Evolutionary conservation across 2,113 vertebrate species (phyloP), one percentile per base, ranked within the genome.

Genomic region (Puntigrus tetrazona): DNA sequence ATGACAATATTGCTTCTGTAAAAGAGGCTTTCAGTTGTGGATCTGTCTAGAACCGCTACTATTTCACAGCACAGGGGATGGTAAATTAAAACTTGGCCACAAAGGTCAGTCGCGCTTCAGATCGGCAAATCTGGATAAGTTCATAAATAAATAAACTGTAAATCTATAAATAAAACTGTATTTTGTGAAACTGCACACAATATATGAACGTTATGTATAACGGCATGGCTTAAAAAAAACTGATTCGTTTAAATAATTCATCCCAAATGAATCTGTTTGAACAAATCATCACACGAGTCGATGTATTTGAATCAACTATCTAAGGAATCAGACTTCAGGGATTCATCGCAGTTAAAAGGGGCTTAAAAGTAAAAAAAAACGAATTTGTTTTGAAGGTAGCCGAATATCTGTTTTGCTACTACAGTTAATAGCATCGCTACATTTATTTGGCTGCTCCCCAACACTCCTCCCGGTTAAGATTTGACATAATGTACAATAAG

Each of bases 1-100:
- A 72, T 82, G 20, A 78, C 78, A 85, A 78, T 77, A 76, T 84
- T 45, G 76, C 75, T 38, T 52, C 59, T 9, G 57, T 65, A 52
- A 63, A 43, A 57, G 29, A 41, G 0, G 7, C 72, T 31, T 63
- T 69, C 31, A 38, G 16, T 52, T 7, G 38, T 36, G 59, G 63
- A 14, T 73, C 43, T 50, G 14, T 59, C 63, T 77, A 41, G 50
- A 76, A 69, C 25, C 25, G 47, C 11, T 70, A 43, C 73, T n/a
- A 78, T 41, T 72, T 72, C 34, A 70, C 34, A 38, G 20, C 31
- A 5, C 2, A 22, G 18, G 16, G 63, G 29, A 67, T 7, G 0
- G 16, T 34, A 0, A 14, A 31, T 18, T 34, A 65, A 65, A 18
- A 65, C 14, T 8, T 18, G 31, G 2, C 52, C 20, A 22, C 22